A percentile compares a stretch with the other conserved stretches of the same genome.
Conservation (phyloP, 2,797 vertebrate species). For the Periophthalmus magnuspinnatus region DNA sequence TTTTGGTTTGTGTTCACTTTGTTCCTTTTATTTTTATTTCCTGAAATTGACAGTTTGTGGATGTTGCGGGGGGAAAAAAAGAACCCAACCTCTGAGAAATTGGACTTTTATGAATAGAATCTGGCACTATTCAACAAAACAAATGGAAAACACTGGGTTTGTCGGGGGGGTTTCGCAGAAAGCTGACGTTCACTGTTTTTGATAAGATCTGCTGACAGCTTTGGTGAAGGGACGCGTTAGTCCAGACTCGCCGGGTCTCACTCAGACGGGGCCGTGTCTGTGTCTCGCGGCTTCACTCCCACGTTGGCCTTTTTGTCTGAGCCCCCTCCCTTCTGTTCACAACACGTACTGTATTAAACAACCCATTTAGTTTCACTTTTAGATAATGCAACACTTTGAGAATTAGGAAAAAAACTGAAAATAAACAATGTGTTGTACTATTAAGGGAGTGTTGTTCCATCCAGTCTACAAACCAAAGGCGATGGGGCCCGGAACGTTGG, state of each 20-base stretch:
- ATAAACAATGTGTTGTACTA: neutral
- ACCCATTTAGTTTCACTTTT: slow-evolving; percentile 16
- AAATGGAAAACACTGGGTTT: slow-evolving; percentile 27
- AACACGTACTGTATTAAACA: slow-evolving; percentile 49
- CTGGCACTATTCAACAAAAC: slow-evolving; percentile 25
- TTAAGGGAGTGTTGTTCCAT: neutral
- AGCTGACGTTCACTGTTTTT: slow-evolving; percentile 53
- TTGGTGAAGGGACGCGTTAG: slow-evolving; percentile 55
- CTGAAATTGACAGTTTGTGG: slow-evolving; percentile 4
- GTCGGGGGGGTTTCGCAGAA: slow-evolving; percentile 34
- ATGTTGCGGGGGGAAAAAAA: slow-evolving; percentile 17
- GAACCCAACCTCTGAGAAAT: slow-evolving; percentile 23
- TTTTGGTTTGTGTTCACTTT: neutral
- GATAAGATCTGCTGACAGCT: slow-evolving; percentile 66
- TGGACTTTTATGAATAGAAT: slow-evolving; percentile 12
- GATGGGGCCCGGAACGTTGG: neutral
- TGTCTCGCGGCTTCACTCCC: slow-evolving; percentile 25
- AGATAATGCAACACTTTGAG: slow-evolving; percentile 1
- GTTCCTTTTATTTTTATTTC: neutral
- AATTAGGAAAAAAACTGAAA: neutral
- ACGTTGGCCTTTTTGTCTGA: slow-evolving; percentile 24
- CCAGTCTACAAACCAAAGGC: too few relatives aligned
- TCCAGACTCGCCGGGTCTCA: slow-evolving; percentile 25
- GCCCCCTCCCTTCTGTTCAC: slow-evolving; percentile 7
- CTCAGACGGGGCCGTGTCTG: slow-evolving; percentile 35